Evolutionary conservation across 2,888 invertebrate genomes (phyloP), one percentile per base, ranked within the genome.

Genomic region (Dexiosoma caninum): DNA sequence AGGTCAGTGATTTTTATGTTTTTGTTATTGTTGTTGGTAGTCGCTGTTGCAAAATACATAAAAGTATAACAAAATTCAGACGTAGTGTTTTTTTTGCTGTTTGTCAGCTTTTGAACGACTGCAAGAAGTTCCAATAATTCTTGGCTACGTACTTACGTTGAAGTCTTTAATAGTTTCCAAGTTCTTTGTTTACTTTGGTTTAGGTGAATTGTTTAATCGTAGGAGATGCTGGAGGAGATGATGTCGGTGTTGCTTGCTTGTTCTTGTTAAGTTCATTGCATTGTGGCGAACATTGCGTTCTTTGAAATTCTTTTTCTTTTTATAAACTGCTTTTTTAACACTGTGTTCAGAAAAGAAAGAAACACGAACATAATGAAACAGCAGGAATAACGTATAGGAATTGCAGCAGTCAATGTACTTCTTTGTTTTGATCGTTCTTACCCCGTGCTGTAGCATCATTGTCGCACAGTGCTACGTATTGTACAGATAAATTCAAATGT

Each of bases 1-100:
- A 87, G 87, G 87, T 88, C 87, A 88, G 87, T 77, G 77, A 77
- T 77, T 77, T 77, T 77, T 69, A 69, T 70, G 62, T 46, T 70
- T 62, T 37, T 32, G 57, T 21, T 57, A 42, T 10, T 23, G 12
- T 35, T 69, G 27, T n/a, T 64, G 46, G 16, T 37, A 21, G 35
- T 46, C 35, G 44, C 42, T 23, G 35, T n/a, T 21, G 40, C 19
- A 51, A 59, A 59, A 49, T 16, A 9, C 14, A 57, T 46, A 10
- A 0, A 16, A 55, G 5, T 12, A 27, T 27, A 67, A 30, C n/a
- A 55, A 49, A 75, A 70, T 69, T 76, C 62, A 77, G 55, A 44
- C 44, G 35, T 37, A 23, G 40, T 42, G 30, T 27, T 62, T 32
- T 10, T 51, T 40, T 44, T 62, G 23, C 51, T 60, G n/a, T 6